These are phyloP conservation scores for Lutjanus argentimaculatus DNA, from an alignment of 2,797 vertebrate species.

Conservation along the genomic window DNA sequence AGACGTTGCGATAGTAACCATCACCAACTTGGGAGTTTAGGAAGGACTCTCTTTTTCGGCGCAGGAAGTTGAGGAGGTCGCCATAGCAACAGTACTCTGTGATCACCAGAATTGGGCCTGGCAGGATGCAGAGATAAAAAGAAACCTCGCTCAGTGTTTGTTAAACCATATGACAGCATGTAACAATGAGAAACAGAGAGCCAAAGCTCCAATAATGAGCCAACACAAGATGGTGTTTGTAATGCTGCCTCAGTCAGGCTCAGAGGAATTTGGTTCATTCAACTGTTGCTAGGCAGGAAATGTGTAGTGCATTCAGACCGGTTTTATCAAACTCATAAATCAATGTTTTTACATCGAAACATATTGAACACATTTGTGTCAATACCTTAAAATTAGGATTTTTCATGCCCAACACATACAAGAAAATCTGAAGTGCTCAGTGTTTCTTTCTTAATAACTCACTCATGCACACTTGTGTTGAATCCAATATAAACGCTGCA, in stretches of 20 bases:
- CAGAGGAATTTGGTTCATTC: not conserved
- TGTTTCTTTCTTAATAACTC: constrained; percentile 14
- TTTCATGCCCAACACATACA: not conserved
- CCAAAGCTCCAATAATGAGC: constrained; percentile 1
- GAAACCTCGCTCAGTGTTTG: constrained; percentile 40
- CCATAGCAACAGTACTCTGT: constrained; percentile 99
- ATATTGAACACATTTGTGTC: not conserved
- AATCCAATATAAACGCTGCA: constrained; percentile 42
- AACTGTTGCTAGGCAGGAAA: not conserved
- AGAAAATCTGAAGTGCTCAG: constrained; percentile 26
- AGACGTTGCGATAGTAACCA: constrained; percentile 91
- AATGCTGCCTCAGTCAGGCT: not conserved
- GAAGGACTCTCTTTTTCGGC: constrained; percentile 93
- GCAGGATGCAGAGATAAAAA: constrained; percentile 52
- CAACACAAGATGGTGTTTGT: constrained; percentile 3
- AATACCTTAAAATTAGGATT: constrained; percentile 26
- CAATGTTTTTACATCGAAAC: constrained; percentile 6
- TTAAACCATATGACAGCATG: constrained; percentile 38
- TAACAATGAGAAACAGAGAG: constrained; percentile 39
- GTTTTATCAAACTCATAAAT: constrained; percentile 10
- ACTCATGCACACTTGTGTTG: constrained; percentile 20
- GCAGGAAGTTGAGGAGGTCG: constrained; percentile 97
- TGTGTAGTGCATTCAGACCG: not conserved
- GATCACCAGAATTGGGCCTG: constrained; percentile 97
- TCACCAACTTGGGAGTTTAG: constrained; percentile 89